phyloP scores from a whole-genome alignment of 2,888 invertebrate genomes.

The Eurytoma californica region DNA sequence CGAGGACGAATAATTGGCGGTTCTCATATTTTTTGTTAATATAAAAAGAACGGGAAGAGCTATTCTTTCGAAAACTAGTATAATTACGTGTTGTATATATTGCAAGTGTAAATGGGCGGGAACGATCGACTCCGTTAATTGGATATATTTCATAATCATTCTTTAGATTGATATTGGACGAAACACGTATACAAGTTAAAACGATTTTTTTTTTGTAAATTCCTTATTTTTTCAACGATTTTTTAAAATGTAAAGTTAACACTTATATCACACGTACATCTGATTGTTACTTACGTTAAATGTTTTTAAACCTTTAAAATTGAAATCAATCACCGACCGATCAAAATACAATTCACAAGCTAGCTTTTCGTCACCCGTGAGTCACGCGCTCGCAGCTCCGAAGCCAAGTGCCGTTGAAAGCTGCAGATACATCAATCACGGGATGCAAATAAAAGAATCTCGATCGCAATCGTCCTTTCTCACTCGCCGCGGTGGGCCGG shows the following conservation, averaged over 20 bases:
- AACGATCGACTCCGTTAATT: slow-evolving; percentile 44
- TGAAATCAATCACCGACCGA: not conserved
- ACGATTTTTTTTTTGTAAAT: slow-evolving; percentile 22
- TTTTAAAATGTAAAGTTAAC: slow-evolving; percentile 17
- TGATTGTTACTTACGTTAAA: slow-evolving; percentile 2
- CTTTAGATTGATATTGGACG: slow-evolving; percentile 45
- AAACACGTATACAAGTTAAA: slow-evolving; percentile 31
- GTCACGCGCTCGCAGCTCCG: not conserved
- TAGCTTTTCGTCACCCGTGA: not conserved
- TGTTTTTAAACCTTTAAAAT: not conserved
- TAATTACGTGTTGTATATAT: slow-evolving; percentile 15
- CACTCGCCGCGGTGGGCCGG: too few relatives aligned
- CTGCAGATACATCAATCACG: too few relatives aligned
- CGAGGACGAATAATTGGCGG: slow-evolving; percentile 35
- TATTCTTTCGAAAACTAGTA: slow-evolving; percentile 26
- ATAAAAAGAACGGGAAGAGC: slow-evolving; percentile 41
- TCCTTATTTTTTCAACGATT: not conserved
- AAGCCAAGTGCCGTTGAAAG: too few relatives aligned
- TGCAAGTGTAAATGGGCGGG: slow-evolving; percentile 47
- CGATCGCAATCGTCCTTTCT: too few relatives aligned
- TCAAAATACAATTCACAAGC: not conserved
- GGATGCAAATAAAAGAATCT: too few relatives aligned
- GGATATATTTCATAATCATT: slow-evolving; percentile 1
- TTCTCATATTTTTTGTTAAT: not conserved
- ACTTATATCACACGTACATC: slow-evolving; percentile 21